Conservation (phyloP, 2,113 vertebrate genomes). For the Solea solea region DNA sequence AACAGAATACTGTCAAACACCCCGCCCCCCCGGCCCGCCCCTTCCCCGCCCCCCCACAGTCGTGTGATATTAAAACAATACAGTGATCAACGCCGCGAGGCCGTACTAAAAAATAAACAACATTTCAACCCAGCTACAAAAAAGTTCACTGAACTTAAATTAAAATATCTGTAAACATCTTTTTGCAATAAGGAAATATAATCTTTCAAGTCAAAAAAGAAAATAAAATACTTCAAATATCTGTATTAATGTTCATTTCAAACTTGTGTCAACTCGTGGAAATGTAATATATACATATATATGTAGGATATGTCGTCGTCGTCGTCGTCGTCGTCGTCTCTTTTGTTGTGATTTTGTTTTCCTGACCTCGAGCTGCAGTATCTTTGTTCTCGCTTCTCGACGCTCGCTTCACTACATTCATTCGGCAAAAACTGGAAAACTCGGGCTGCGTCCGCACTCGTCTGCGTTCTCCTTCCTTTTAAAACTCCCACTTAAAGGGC, state of each 20-base stretch:
- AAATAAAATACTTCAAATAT: constrained; percentile 98
- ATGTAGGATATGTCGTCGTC: constrained; percentile 92
- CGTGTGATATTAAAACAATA: constrained; percentile 97
- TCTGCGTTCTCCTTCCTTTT: background rate
- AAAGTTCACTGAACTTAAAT: constrained; percentile 99
- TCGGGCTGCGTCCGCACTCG: background rate
- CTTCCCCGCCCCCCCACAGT: constrained; percentile 85
- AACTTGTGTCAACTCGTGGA: constrained; percentile 87
- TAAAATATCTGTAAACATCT: constrained; percentile 99
- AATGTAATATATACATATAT: constrained; percentile 79
- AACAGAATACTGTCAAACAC: constrained; percentile 97
- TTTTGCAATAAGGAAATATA: constrained; percentile 99
- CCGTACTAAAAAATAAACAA: constrained; percentile 97
- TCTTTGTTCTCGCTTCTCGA: constrained; percentile 37
- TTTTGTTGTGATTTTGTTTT: constrained; percentile 12
- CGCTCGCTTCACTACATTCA: constrained; percentile 71
- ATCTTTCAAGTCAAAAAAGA: constrained; percentile 99
- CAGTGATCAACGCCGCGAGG: constrained; percentile 96
- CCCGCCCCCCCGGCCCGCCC: constrained; percentile 85
- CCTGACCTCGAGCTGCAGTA: constrained; percentile 90
- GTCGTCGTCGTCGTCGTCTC: constrained; percentile 47
- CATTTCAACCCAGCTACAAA: constrained; percentile 98
- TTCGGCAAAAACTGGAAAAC: constrained; percentile 78
- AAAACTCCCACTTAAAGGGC: too few relatives aligned
- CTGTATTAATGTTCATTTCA: constrained; percentile 98